Percentiles rank a stretch among this genome's conserved stretches.
Conservation (phyloP, 2,797 vertebrate genomes). For the Rhincodon typus region DNA sequence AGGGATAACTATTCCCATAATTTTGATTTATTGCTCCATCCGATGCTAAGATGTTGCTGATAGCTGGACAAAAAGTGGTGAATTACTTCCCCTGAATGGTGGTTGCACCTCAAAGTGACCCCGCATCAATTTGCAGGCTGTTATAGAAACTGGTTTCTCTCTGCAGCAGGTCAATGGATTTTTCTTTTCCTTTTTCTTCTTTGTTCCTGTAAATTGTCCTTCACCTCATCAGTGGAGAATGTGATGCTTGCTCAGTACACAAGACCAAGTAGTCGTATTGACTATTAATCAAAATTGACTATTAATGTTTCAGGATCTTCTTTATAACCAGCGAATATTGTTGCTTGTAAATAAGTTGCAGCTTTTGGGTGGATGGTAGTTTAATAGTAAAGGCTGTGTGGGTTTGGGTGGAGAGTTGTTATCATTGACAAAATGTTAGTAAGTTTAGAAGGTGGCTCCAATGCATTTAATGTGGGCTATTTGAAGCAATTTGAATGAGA, state of each 20-base stretch:
- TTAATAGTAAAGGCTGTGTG: not conserved
- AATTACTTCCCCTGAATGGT: conserved; percentile 16
- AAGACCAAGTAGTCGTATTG: not conserved
- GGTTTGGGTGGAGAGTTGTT: not conserved
- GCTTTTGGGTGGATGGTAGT: not conserved
- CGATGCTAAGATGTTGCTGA: conserved; percentile 18
- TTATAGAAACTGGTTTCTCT: not conserved
- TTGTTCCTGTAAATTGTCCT: not conserved
- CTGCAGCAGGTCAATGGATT: not conserved
- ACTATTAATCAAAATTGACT: not conserved
- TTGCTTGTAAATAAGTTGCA: not conserved
- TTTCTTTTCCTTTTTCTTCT: not conserved
- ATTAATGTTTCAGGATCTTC: not conserved
- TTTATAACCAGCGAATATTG: not conserved
- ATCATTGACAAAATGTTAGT: not conserved
- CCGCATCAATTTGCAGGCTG: not conserved
- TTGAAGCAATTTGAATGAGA: not conserved
- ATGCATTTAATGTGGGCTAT: not conserved
- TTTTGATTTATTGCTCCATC: conserved; percentile 16
- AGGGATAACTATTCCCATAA: conserved; percentile 22
- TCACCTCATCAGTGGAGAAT: not conserved
- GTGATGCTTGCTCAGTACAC: not conserved
- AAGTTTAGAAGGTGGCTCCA: not conserved
- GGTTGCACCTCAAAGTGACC: not conserved
- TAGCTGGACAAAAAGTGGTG: not conserved